Conservation (phyloP, 2,888 invertebrate species). For the Drosophila fungiperda region DNA sequence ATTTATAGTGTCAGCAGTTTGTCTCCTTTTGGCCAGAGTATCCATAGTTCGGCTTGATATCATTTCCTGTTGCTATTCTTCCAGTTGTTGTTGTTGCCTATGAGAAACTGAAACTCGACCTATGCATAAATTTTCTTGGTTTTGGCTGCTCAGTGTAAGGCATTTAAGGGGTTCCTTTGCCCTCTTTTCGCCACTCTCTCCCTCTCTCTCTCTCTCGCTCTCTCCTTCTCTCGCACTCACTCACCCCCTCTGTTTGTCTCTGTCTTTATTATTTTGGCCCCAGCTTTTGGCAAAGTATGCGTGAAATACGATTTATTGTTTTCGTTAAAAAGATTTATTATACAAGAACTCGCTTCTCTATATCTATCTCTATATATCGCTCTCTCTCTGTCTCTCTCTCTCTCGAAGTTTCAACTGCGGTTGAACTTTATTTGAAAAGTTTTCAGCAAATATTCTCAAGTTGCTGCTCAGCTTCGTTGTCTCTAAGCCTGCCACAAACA, state of each 20-base stretch:
- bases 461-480: conserved; percentile 2
- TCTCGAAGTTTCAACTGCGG: conserved; percentile 36
- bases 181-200: conserved; percentile 17
- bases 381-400: neutral
- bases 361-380: neutral
- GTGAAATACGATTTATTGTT: conserved; percentile 79
- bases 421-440: conserved; percentile 74
- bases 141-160: conserved; percentile 16
- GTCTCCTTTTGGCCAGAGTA: neutral
- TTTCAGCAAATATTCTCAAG: conserved; percentile 52
- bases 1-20: neutral
- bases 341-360: conserved; percentile 35
- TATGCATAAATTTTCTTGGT: conserved; percentile 71
- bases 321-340: conserved; percentile 79
- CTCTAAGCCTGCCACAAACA: conserved; percentile 17
- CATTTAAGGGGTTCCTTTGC: conserved; percentile 50
- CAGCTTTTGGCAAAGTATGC: conserved; percentile 68
- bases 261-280: conserved; percentile 60
- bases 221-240: neutral
- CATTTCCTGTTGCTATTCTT: neutral
- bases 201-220: neutral
- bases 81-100: conserved; percentile 18
- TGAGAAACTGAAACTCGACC: conserved; percentile 56
- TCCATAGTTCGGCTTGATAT: neutral
- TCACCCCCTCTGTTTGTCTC: conserved; percentile 13